phyloP scores from a whole-genome alignment of 2,888 invertebrate species.

The Morinoia aosen region DNA sequence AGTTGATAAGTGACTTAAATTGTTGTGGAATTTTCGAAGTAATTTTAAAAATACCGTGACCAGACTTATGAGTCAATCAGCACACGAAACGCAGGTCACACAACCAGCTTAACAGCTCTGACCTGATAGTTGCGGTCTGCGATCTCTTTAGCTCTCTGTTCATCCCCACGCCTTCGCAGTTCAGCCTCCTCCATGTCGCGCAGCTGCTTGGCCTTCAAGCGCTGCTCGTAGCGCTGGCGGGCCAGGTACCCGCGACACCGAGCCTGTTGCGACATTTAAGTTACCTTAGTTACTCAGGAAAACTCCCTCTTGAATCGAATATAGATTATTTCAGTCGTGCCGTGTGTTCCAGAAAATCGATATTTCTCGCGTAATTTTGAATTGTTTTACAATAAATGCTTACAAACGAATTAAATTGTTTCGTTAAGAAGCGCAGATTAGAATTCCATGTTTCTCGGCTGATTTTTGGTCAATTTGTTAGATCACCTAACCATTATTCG shows the following conservation, averaged over 20 bases:
- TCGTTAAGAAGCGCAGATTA: not conserved
- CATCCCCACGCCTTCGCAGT: slow-evolving; percentile 88
- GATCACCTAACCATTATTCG: not conserved
- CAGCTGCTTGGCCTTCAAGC: slow-evolving; percentile 85
- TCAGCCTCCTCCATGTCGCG: slow-evolving; percentile 91
- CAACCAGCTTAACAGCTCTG: slow-evolving; percentile 51
- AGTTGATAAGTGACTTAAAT: not conserved
- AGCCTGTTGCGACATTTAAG: slow-evolving; percentile 75
- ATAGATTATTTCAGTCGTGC: not conserved
- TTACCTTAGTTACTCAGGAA: not conserved
- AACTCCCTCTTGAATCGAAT: not conserved
- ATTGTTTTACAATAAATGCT: not conserved
- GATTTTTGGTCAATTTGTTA: not conserved
- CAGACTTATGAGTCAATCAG: not conserved
- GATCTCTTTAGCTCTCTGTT: slow-evolving; percentile 94
- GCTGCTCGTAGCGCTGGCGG: slow-evolving; percentile 80
- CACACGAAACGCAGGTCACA: not conserved
- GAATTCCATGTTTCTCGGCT: not conserved
- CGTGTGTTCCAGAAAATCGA: not conserved
- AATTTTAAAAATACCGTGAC: not conserved
- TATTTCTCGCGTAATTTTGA: not conserved
- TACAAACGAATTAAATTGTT: not conserved
- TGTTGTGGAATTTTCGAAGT: not conserved
- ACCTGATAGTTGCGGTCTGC: slow-evolving; percentile 91
- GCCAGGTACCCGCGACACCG: slow-evolving; percentile 93